Base-by-base conservation (phyloP, 2,888 invertebrate genomes). In the Hypsopygia costalis region DNA sequence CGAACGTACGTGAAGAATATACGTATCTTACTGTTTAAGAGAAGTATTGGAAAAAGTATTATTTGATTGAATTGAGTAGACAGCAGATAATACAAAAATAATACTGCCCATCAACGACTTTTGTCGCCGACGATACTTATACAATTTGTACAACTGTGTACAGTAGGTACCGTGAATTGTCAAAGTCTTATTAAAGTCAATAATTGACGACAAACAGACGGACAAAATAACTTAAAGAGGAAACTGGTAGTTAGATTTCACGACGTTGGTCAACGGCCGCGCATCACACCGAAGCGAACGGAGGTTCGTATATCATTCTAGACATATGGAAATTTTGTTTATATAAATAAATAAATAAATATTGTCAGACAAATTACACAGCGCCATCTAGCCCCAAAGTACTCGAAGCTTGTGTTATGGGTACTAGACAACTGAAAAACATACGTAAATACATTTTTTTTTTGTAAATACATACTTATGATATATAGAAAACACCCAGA, bases 111-210 rank as follows among this genome's bases (percentile, higher is more conserved):
- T 4, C 4, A 25, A 25, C 6, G 8, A 39, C 9, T 35, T 34
- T 12, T 22, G 36, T 25, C 9, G 7, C 2, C 37, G 40, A 11
- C 34, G 34, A 37, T 48, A 48, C 41, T 31, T 11, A 32, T 38
- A 45, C 41, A 43, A 45, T 45, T 45, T 46, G 43, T 46, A 41
- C 43, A 48, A 40, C 40, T 36, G 40, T 39, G 42, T 40, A 33
- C 58, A 59, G 58, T 64, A 53, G 54, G 57, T 59, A 63, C 64
- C 57, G 63, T 65, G 66, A 69, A 71, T 69, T 63, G 68, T 68
- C 73, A 66, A 69, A 64, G 69, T 56, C 68, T 69, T 78, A 74
- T 74, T 76, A 75, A 72, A 76, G 76, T 73, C 76, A 77, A 78
- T 75, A 75, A 77, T 69, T 68, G 71, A 70, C 61, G 60, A 58